A percentile compares a stretch with the other conserved stretches of the same genome.
Evolutionary conservation across 2,797 vertebrate species (phyloP).

Genomic region (Natrix natrix): DNA sequence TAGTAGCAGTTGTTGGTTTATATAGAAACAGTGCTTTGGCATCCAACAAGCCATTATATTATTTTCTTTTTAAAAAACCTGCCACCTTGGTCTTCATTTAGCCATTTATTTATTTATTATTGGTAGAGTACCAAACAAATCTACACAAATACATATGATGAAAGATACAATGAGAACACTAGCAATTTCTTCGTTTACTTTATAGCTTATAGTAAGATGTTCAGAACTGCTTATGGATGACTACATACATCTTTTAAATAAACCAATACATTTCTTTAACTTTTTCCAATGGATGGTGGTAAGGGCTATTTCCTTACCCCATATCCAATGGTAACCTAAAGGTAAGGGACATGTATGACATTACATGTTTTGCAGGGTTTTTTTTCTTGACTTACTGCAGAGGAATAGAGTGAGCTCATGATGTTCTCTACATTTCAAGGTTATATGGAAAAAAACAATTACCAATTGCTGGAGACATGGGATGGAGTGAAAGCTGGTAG

Average conservation of each 20-base stretch:
- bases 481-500: background rate
- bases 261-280: background rate
- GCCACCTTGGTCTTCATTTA: background rate
- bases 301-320: background rate
- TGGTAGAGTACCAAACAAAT: background rate
- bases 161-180: background rate
- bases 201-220: background rate
- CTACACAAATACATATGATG: background rate
- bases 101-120: background rate
- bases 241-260: background rate
- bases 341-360: background rate
- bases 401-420: background rate
- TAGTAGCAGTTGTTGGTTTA: background rate
- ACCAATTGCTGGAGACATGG: background rate
- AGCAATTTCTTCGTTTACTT: background rate
- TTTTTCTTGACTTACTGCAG: background rate
- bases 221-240: background rate
- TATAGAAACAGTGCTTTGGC: background rate
- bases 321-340: background rate
- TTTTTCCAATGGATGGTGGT: background rate
- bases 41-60: background rate
- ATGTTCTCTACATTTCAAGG: background rate
- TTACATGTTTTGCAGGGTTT: background rate
- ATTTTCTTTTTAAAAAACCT: background rate
- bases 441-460: background rate